phyloP scores from a whole-genome alignment of 2,113 vertebrate genomes.

The Antechinus stuartii region DNA sequence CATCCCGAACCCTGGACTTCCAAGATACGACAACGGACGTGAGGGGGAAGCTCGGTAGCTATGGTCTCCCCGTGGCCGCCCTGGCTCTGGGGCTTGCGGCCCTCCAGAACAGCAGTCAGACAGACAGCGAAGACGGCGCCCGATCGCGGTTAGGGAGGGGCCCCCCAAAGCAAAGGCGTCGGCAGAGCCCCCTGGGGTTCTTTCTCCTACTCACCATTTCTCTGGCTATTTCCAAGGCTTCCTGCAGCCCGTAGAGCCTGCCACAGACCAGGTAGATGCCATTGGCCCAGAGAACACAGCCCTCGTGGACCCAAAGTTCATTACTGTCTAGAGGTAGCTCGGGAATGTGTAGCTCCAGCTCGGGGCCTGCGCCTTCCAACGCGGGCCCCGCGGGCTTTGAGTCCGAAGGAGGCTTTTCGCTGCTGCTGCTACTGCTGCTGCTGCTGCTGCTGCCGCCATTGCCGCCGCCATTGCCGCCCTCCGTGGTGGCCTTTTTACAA shows the following conservation, averaged over 20 bases:
- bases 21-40: not conserved
- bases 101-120: not conserved
- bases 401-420: conserved; percentile 86
- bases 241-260: conserved; percentile 96
- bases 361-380: conserved; percentile 90
- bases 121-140: not conserved
- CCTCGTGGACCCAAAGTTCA: conserved; percentile 99
- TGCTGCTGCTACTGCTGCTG: conserved; percentile 74
- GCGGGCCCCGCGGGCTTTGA: conserved; percentile 87
- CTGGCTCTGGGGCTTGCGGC: no score
- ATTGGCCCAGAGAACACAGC: conserved; percentile 98
- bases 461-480: conserved; percentile 76
- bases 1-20: not conserved
- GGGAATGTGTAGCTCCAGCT: conserved; percentile 96
- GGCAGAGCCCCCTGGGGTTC: not conserved
- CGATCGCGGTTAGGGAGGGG: not conserved
- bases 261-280: conserved; percentile 98
- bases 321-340: conserved; percentile 99
- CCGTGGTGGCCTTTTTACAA: conserved; percentile 89
- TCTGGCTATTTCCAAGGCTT: conserved; percentile 97
- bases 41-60: not conserved
- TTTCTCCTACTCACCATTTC: conserved; percentile 92
- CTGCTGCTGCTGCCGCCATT: conserved; percentile 36
- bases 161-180: not conserved
- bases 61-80: not conserved